phyloP scores from a whole-genome alignment of 2,113 vertebrate genomes.

The Notiomystis cincta region DNA sequence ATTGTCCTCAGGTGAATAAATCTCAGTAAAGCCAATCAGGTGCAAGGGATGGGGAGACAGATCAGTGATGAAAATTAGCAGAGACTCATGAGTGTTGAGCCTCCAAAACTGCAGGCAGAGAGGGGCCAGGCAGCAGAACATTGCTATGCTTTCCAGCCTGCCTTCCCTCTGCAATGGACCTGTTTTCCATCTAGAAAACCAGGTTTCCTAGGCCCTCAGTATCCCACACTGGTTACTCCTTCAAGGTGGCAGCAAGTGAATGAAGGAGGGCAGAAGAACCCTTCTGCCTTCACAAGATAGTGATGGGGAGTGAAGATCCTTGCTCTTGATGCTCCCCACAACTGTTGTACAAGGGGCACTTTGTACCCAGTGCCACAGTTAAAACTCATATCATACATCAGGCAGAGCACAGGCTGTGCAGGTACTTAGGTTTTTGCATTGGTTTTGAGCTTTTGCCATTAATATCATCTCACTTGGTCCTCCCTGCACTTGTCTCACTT shows the following conservation, averaged over 20 bases:
- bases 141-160: neutral
- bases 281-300: neutral
- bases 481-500: neutral
- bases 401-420: neutral
- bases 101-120: neutral
- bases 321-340: neutral
- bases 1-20: neutral
- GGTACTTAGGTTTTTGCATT: neutral
- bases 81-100: neutral
- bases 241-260: neutral
- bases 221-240: neutral
- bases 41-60: neutral
- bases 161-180: neutral
- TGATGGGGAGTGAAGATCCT: neutral
- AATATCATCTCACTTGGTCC: neutral
- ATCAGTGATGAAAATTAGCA: neutral
- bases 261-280: neutral
- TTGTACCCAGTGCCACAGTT: neutral
- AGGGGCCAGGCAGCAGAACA: neutral
- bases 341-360: neutral
- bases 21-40: neutral
- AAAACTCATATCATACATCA: accelerated
- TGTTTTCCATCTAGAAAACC: neutral
- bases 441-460: neutral
- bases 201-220: neutral